Conservation (phyloP, 2,113 vertebrate genomes). For the Eonycteris spelaea region DNA sequence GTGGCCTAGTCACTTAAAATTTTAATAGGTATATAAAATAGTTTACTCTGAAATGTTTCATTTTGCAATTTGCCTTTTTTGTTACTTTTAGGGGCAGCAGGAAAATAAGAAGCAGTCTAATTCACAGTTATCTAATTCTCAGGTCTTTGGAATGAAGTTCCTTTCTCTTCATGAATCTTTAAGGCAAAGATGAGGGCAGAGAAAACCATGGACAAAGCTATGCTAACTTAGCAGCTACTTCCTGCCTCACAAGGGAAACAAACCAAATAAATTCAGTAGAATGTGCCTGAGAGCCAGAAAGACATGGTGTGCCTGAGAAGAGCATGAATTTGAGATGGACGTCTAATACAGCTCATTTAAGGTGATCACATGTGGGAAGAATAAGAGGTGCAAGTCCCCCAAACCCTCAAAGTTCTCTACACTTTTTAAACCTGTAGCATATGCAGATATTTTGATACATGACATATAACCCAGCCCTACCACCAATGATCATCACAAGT, state of each 20-base stretch:
- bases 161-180: background rate
- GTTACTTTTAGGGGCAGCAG: background rate
- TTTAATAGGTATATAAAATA: background rate
- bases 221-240: background rate
- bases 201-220: background rate
- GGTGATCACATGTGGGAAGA: background rate
- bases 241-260: background rate
- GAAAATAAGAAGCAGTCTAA: background rate
- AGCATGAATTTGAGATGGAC: background rate
- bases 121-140: background rate
- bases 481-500: background rate
- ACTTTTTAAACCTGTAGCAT: background rate
- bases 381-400: background rate
- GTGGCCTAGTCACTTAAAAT: background rate
- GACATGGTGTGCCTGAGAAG: background rate
- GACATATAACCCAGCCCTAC: background rate
- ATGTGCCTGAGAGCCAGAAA: background rate
- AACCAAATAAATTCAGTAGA: background rate
- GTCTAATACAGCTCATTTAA: background rate
- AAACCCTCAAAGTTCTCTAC: background rate
- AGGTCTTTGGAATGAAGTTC: background rate
- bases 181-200: background rate
- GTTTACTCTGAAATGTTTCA: slow-evolving; percentile 39
- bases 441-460: background rate
- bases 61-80: background rate